These are phyloP conservation scores for Willowsia nigromaculata DNA, from an alignment of 2,888 invertebrate genomes.

Conservation along the genomic window DNA sequence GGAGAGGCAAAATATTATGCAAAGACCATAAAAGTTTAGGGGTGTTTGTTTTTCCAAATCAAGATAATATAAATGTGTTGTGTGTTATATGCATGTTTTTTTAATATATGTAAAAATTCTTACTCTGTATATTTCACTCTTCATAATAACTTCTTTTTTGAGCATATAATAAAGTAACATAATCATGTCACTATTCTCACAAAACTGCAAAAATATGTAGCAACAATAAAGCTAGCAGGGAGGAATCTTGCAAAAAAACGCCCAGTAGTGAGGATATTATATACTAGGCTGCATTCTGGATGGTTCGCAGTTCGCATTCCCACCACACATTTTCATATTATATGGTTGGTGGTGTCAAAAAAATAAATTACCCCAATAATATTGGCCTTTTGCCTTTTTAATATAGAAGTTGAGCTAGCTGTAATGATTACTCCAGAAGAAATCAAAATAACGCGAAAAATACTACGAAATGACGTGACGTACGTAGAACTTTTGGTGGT, in stretches of 20 bases:
- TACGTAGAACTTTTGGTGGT: background rate
- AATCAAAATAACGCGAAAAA: background rate
- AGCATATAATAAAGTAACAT: slow-evolving; percentile 14
- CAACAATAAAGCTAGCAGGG: background rate
- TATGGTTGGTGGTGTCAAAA: slow-evolving; percentile 6
- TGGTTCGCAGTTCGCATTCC: background rate
- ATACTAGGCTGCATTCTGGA: background rate
- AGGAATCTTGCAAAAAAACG: background rate
- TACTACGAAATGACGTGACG: background rate
- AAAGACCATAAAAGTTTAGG: slow-evolving; percentile 4
- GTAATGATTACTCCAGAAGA: slow-evolving; percentile 31
- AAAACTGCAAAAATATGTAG: slow-evolving; percentile 37
- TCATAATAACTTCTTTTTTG: background rate
- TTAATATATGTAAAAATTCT: background rate
- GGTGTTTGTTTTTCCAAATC: slow-evolving; percentile 13
- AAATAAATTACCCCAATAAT: slow-evolving; percentile 48
- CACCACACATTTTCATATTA: background rate
- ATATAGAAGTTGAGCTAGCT: slow-evolving; percentile 30
- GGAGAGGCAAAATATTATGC: too few species aligned
- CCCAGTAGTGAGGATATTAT: background rate
- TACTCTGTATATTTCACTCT: background rate
- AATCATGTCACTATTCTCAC: slow-evolving; percentile 48
- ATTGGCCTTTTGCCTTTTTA: slow-evolving; percentile 32
- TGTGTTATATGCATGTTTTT: background rate
- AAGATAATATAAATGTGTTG: background rate